phyloP scores from a whole-genome alignment of 2,888 invertebrate genomes.

The Petrophora chlorosata region DNA sequence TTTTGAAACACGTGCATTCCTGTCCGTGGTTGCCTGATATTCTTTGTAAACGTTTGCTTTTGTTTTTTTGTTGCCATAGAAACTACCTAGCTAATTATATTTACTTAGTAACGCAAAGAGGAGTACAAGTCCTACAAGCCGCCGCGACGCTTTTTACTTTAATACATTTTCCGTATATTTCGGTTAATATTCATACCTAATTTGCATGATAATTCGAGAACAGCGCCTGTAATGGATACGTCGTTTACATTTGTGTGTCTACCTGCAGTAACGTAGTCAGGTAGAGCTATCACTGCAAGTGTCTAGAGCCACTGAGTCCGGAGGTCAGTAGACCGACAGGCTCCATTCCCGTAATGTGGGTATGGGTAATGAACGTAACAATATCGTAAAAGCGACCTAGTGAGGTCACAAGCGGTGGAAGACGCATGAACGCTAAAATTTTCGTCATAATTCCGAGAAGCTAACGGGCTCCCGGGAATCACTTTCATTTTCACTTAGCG shows the following conservation, averaged over 20 bases:
- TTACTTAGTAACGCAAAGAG: too few relatives aligned
- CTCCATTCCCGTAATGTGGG: conserved; percentile 47
- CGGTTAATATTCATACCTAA: too few relatives aligned
- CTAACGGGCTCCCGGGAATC: conserved; percentile 65
- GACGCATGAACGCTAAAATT: conserved; percentile 55
- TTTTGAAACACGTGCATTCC: too few relatives aligned
- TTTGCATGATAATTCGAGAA: too few relatives aligned
- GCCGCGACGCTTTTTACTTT: too few relatives aligned
- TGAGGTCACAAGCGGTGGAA: conserved; percentile 45
- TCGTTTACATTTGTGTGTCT: neutral
- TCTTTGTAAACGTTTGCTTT: too few relatives aligned
- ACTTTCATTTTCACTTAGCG: conserved; percentile 77
- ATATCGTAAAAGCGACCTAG: conserved; percentile 50
- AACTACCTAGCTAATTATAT: too few relatives aligned
- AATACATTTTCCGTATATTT: too few relatives aligned
- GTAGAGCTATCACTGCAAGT: conserved; percentile 19
- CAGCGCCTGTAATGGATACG: too few relatives aligned
- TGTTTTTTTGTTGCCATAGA: too few relatives aligned
- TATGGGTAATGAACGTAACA: conserved; percentile 53
- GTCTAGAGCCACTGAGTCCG: conserved; percentile 5
- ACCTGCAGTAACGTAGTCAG: neutral
- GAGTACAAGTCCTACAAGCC: too few relatives aligned
- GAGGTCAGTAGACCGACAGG: conserved; percentile 40
- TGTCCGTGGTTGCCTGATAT: too few relatives aligned
- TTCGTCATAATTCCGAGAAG: conserved; percentile 62